Evolutionary conservation across 2,113 vertebrate genomes (phyloP).

Genomic region (Hippocampus comes): DNA sequence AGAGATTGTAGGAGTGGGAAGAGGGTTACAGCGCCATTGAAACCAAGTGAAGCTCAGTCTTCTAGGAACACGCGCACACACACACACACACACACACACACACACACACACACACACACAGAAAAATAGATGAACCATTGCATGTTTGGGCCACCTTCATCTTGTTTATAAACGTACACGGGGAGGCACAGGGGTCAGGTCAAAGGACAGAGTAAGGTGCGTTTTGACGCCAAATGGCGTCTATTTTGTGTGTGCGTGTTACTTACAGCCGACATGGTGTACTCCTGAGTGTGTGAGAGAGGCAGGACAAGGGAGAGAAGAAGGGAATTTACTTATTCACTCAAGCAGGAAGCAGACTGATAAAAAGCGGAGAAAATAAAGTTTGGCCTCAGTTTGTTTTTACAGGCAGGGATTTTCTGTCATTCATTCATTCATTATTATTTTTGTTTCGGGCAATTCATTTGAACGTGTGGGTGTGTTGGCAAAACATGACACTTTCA

Average conservation of each 20-base stretch:
- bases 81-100: conserved; percentile 8
- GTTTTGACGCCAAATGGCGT: conserved; percentile 46
- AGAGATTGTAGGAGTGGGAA: conserved; percentile 51
- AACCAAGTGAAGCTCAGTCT: conserved; percentile 61
- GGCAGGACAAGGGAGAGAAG: conserved; percentile 81
- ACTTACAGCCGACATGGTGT: conserved; percentile 94
- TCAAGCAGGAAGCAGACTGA: conserved; percentile 29
- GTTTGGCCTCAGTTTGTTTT: conserved; percentile 44
- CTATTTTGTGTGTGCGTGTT: conserved; percentile 71
- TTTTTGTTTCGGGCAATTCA: background rate
- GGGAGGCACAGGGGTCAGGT: conserved; percentile 43
- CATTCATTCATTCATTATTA: too few species aligned
- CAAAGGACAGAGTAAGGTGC: conserved; percentile 45
- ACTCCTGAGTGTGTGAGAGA: conserved; percentile 89
- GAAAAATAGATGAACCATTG: background rate
- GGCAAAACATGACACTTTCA: background rate
- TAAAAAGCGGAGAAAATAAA: conserved; percentile 30
- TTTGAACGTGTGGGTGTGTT: background rate
- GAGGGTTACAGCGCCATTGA: conserved; percentile 63
- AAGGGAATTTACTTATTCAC: conserved; percentile 66
- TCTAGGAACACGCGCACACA: conserved; percentile 18
- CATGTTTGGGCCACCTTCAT: conserved; percentile 1
- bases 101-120: conserved; percentile 4
- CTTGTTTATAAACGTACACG: conserved; percentile 38
- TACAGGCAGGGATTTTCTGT: conserved; percentile 1